phyloP scores from a whole-genome alignment of 2,888 invertebrate genomes.

The Lasioglossum lativentre region DNA sequence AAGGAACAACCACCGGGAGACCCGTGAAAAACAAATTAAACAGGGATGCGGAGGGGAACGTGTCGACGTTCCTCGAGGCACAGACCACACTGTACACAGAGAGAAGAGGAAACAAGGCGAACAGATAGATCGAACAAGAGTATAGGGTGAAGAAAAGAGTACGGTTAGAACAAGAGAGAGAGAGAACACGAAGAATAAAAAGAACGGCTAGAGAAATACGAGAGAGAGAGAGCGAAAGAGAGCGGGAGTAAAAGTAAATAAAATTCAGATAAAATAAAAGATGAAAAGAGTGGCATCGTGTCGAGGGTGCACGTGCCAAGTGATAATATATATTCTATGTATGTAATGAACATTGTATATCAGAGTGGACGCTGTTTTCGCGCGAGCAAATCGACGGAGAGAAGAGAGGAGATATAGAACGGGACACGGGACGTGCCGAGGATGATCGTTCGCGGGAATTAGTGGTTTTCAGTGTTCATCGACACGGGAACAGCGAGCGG shows the following conservation, averaged over 20 bases:
- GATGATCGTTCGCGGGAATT: constrained; percentile 45
- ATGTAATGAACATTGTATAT: constrained; percentile 69
- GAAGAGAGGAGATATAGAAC: constrained; percentile 1
- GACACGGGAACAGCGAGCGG: constrained; percentile 20
- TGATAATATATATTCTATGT: constrained; percentile 69
- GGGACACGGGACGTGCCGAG: constrained; percentile 32
- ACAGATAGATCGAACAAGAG: background rate
- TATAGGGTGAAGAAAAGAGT: background rate
- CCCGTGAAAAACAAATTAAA: constrained; percentile 29
- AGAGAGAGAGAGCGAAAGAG: background rate
- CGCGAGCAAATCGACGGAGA: constrained; percentile 57
- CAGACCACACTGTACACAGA: constrained; percentile 4
- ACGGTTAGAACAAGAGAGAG: background rate
- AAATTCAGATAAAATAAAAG: constrained; percentile 16
- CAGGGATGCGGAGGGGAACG: constrained; percentile 58
- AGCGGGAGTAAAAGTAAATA: background rate
- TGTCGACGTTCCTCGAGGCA: constrained; percentile 40
- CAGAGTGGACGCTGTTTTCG: constrained; percentile 69
- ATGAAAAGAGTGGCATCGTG: constrained; percentile 69
- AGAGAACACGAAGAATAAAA: background rate
- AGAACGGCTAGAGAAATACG: background rate
- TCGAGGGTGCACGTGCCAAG: constrained; percentile 73
- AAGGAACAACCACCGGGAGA: constrained; percentile 32
- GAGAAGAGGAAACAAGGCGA: background rate
- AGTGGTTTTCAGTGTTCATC: constrained; percentile 42